These are phyloP conservation scores for Bruchidius siliquastri DNA, from an alignment of 2,888 invertebrate genomes.

Conservation along the genomic window DNA sequence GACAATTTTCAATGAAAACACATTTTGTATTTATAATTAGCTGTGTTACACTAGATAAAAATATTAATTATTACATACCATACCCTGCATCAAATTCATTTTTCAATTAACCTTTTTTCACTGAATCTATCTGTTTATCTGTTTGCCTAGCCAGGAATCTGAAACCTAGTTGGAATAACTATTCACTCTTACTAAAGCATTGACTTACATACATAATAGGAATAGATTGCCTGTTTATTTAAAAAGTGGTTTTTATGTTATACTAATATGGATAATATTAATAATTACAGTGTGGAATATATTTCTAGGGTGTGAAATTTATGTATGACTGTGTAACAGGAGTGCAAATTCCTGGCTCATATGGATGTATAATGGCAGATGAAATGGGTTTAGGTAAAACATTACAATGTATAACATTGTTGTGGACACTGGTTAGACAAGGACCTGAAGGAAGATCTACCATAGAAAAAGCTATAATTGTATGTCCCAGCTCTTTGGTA, in stretches of 20 bases:
- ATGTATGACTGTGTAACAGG: constrained; percentile 99
- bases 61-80: no score
- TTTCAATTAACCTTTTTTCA: no score
- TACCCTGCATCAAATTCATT: no score
- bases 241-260: background rate
- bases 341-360: constrained; percentile 74
- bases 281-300: background rate
- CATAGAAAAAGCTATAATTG: constrained; percentile 90
- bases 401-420: constrained; percentile 90
- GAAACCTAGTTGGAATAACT: no score
- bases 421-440: constrained; percentile 93
- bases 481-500: constrained; percentile 94
- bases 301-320: constrained; percentile 81
- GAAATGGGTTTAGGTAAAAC: constrained; percentile 99
- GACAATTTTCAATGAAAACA: no score
- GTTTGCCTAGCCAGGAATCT: no score
- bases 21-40: no score
- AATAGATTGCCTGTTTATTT: background rate
- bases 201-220: no score
- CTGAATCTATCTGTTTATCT: no score
- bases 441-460: constrained; percentile 86
- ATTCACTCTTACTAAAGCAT: no score
- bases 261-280: no score
- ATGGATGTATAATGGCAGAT: constrained; percentile 99
- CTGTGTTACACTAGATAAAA: no score